Base-by-base conservation (phyloP, 2,888 invertebrate species). In the Antheraea yamamai region DNA sequence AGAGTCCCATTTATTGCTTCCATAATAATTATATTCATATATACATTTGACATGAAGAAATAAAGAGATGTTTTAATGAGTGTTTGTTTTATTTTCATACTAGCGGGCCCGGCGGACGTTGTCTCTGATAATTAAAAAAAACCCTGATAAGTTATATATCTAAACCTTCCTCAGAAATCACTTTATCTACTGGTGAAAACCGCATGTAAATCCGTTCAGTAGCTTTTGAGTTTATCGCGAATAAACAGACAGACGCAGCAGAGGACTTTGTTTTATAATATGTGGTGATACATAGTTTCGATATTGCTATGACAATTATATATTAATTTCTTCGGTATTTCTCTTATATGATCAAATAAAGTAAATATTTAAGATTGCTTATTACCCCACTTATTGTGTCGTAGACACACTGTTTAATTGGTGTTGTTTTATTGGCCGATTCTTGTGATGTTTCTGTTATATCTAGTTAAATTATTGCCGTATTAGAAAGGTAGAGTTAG, bases 1-100 rank as follows among this genome's bases (percentile, higher is more conserved):
- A 84, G 47, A 87, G 92, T 91, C 92, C 92, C 92, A 90, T 92
- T 86, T 83, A 85, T 90, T 91, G 94, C 94, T 94, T 94, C 94
- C 94, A 93, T 88, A 79, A 84, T 79, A 78, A 89, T 87, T 90
- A 87, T 92, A 92, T 91, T 89, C 89, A 87, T 91, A 88, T 91
- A 92, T 91, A 92, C 88, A 91, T 89, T 89, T 89, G 87, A 89
- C 88, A 84, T 91, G 47, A 85, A 86, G 7, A 70, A 91, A 91
- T 91, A 91, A 92, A 92, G 82, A 88, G 81, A 88, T 87, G 87
- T 91, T 91, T 89, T 88, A 88, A 85, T 86, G 79, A 81, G 79
- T 30, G 26, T 66, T 75, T 78, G 80, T 79, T 82, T 84, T 77
- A 80, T 82, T 86, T 55, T 20, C 14, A 52, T 52, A 30, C 30